phyloP scores from a whole-genome alignment of 2,888 invertebrate species.

The Coecobrya sp. region DNA sequence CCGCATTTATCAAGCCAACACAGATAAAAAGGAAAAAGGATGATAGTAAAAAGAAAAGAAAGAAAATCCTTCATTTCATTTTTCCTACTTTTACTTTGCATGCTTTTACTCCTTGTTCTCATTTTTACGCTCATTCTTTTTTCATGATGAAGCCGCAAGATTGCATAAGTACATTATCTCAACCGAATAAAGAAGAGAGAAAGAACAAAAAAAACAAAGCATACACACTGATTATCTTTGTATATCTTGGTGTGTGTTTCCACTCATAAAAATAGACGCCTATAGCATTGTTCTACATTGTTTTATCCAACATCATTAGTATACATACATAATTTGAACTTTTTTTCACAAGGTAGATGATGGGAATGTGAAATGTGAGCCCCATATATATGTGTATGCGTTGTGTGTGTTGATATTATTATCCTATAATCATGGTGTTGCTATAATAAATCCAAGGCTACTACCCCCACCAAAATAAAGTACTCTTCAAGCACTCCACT shows the following conservation, averaged over 20 bases:
- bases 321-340: not conserved
- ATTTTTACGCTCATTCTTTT: slow-evolving; percentile 12
- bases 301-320: not conserved
- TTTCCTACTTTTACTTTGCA: not conserved
- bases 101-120: not conserved
- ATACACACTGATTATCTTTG: slow-evolving; percentile 15
- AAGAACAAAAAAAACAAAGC: slow-evolving; percentile 12
- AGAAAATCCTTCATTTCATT: not conserved
- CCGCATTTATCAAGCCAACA: not conserved
- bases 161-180: slow-evolving; percentile 4
- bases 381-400: slow-evolving; percentile 1
- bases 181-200: not conserved
- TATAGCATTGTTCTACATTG: not conserved
- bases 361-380: slow-evolving; percentile 17
- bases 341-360: slow-evolving; percentile 14
- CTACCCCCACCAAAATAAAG: slow-evolving; percentile 26
- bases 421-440: slow-evolving; percentile 33
- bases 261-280: too few species aligned
- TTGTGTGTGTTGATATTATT: slow-evolving; percentile 12
- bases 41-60: not conserved
- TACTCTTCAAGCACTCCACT: slow-evolving; percentile 21
- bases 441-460: slow-evolving; percentile 44
- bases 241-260: too few species aligned
- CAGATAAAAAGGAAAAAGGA: not conserved
- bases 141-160: slow-evolving; percentile 54